Evolutionary conservation across 2,888 invertebrate species (phyloP), one percentile per base, ranked within the genome.

Genomic region (Drosophila infuscata): DNA sequence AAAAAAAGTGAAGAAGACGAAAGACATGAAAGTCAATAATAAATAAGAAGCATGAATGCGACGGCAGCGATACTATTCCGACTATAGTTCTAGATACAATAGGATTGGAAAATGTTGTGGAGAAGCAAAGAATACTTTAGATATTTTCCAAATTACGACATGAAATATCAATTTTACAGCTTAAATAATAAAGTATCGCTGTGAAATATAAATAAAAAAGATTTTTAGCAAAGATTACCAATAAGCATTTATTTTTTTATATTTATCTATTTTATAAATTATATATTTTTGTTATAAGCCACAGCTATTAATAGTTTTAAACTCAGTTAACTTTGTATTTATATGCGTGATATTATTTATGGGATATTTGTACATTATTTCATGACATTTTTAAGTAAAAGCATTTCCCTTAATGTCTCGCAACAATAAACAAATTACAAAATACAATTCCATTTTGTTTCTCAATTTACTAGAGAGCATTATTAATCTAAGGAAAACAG

Each of bases 11-110:
- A 49, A 64, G 43, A 38, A 52, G 43, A 58, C 52, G 36, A 29
- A 59, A 48, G 69, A 62, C 74, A 74, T 77, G 65, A 82, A 77
- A 69, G 60, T 57, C 68, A 73, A 57, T 72, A 62, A 66, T 62
- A 70, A 64, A 68, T 74, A 57, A 62, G 63, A 62, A 64, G 53
- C 52, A 60, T 36, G 5, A 63, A 63, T 46, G 35, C 58, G 53
- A 52, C 46, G 53, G 20, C 52, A 32, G 36, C 56, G 20, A 66
- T 66, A 61, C 59, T 35, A 70, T 52, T 20, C 54, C 53, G 15
- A 41, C 33, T 25, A 52, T 9, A 46, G 56, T 41, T 43, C 12
- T 11, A 61, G 0, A 46, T 51, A 58, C 20, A 29, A 20, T 30
- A 20, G 7, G 15, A 52, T 4, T 12, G 12, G 12, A 3, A 12